Evolutionary conservation across 2,888 invertebrate genomes (phyloP), one percentile per base, ranked within the genome.

Genomic region (Reticulitermes lucifugus): DNA sequence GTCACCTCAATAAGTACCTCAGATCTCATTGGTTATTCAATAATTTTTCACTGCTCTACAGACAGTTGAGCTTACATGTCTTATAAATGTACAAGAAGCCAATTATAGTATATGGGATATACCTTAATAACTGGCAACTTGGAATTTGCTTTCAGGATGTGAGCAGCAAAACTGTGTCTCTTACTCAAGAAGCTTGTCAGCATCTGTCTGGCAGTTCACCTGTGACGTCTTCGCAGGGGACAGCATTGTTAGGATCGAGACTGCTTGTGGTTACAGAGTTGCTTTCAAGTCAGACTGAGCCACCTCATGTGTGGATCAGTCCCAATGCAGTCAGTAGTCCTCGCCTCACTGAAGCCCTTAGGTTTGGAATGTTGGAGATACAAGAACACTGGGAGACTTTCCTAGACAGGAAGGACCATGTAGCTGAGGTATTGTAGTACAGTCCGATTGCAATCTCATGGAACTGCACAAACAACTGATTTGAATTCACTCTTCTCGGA

Each of bases 301-400:
- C 96, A 84, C 98, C 98, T n/a, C 93, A 97, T 88, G 95, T 98
- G 87, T 98, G 97, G 96, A 96, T 94, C 88, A 94, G 95, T 85
- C 92, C 96, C 0, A 93, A 95, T 35, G 94, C 93, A 79, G 95
- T 96, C 85, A 91, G 92, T 88, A 87, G 88, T 25, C 93, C 95
- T 22, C 93, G 95, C 84, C 92, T 98, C 14, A 94, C 96, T 10
- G 98, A 98, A 90, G 94, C 95, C 4, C 93, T 98, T 84, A 94
- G 97, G 83, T 98, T 96, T 90, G 96, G 96, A 87, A 95, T 98
- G 89, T 92, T 99, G 70, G 98, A 98, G 91, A 95, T 99, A 88
- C 97, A 98, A 89, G 98, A 99, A 89, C 98, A 98, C 90, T 93
- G 98, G 88, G 98, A 99, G 90, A 98, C 98, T 0, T 98, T 97